Evolutionary conservation across 1,140 invertebrate genomes (phyloP).

Genomic region (Tetramorium parvispinum): DNA sequence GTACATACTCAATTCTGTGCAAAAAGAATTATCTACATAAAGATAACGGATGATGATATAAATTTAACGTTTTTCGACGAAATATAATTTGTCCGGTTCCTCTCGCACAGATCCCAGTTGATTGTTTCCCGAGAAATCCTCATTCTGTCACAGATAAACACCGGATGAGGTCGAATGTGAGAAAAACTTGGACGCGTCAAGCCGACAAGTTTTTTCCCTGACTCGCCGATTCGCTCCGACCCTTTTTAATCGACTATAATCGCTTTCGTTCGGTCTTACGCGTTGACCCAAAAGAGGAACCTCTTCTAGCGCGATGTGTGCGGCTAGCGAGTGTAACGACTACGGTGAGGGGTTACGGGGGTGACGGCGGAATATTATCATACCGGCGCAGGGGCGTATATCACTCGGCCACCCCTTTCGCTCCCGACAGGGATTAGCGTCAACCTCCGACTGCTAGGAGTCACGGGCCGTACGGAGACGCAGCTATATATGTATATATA

Average conservation of each 20-base stretch:
- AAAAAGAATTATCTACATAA: background rate
- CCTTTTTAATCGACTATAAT: slow-evolving; percentile 57
- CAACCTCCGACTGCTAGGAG: slow-evolving; percentile 82
- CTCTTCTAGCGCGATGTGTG: slow-evolving; percentile 25
- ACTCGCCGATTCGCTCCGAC: slow-evolving; percentile 22
- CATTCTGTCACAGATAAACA: slow-evolving; percentile 17
- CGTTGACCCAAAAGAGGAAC: slow-evolving; percentile 60
- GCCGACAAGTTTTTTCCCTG: background rate
- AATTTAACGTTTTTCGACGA: background rate
- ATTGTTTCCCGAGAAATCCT: slow-evolving; percentile 6
- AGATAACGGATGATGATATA: background rate
- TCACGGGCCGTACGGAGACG: slow-evolving; percentile 73
- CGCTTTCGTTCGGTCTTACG: slow-evolving; percentile 57
- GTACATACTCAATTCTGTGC: background rate
- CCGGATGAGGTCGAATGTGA: slow-evolving; percentile 7
- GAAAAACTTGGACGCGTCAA: slow-evolving; percentile 35
- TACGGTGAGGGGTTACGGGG: slow-evolving; percentile 50
- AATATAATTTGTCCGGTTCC: background rate
- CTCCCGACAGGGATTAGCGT: slow-evolving; percentile 83
- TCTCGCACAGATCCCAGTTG: background rate
- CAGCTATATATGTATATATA: slow-evolving; percentile 51
- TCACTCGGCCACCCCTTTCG: slow-evolving; percentile 82
- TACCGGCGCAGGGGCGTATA: slow-evolving; percentile 83
- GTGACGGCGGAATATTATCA: slow-evolving; percentile 81
- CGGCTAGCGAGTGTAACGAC: slow-evolving; percentile 61